Evolutionary conservation across 2,113 vertebrate species (phyloP).

Genomic region (Dolichotis patagonum): DNA sequence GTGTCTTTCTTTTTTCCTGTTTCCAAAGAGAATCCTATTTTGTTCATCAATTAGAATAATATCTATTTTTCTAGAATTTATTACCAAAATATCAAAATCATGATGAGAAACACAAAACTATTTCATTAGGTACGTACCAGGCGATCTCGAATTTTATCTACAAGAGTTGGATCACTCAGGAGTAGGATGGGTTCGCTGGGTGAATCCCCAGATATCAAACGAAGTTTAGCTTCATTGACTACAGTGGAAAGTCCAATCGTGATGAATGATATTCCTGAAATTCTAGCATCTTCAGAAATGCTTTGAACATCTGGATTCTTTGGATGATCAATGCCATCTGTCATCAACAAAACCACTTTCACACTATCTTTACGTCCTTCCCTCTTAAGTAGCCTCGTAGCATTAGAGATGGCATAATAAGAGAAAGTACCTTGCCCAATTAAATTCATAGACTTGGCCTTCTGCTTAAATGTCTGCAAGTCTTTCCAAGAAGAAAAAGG

Average conservation of each 20-base stretch:
- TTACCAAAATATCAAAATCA: conserved; percentile 11
- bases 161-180: conserved; percentile 88
- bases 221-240: conserved; percentile 89
- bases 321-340: conserved; percentile 93
- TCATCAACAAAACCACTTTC: conserved; percentile 92
- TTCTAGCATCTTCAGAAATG: conserved; percentile 88
- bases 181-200: conserved; percentile 87
- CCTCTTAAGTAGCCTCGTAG: conserved; percentile 88
- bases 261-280: conserved; percentile 89
- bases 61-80: background rate
- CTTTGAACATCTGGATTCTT: conserved; percentile 88
- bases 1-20: background rate
- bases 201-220: conserved; percentile 88
- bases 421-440: conserved; percentile 94
- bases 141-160: conserved; percentile 83
- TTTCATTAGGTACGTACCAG: conserved; percentile 79
- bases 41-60: background rate
- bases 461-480: conserved; percentile 88
- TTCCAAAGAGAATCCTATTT: background rate
- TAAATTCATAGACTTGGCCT: conserved; percentile 86
- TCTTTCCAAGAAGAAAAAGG: conserved; percentile 90
- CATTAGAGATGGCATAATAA: conserved; percentile 92
- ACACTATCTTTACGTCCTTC: conserved; percentile 86
- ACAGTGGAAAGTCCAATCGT: conserved; percentile 89
- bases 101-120: background rate